Evolutionary conservation across 1,140 invertebrate genomes (phyloP), one percentile per base, ranked within the genome.

Genomic region (Wiebesia pumilae): DNA sequence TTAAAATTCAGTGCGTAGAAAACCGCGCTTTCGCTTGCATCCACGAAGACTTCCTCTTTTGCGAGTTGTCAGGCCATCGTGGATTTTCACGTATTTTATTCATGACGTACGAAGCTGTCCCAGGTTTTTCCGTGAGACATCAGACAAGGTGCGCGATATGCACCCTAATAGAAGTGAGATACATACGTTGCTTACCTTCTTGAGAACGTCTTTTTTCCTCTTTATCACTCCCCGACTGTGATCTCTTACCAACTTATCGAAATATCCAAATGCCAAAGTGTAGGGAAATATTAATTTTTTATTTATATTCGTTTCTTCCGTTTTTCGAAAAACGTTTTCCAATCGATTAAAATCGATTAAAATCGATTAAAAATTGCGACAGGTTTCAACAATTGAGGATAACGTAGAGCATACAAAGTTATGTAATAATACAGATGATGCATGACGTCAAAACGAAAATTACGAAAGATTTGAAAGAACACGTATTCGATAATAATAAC

Each of bases 1-100:
- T 71, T 35, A 58, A 77, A 83, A 83, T 83, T 83, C 82, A 83
- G 71, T 62, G 82, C 82, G 82, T 83, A 69, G 43, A 83, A 75
- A 73, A 83, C 9, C 69, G 69, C 47, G 51, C 71, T 62, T 40
- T 51, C 3, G 35, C 81, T 87, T 84, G 81, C 73, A 82, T 81
- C 58, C 47, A 40, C 47, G 35, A 67, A 58, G n/a, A 38, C 77
- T 71, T 82, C 69, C 78, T 78, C 85, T 86, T 73, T 87, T 58
- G 83, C 84, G 73, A 84, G 85, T 88, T 90, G 88, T 90, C 89
- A 89, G 81, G 75, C 81, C 51, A 75, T 85, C 69, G 80, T 88
- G 88, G 86, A 90, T 89, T 89, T 90, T 84, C 83, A 81, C 84
- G 88, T 90, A 89, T 90, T 90, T 90, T 90, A 90, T 90, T 90